A percentile compares a stretch with the other conserved stretches of the same genome.
Evolutionary conservation across 2,113 vertebrate species (phyloP).

Genomic region (Casuarius casuarius): DNA sequence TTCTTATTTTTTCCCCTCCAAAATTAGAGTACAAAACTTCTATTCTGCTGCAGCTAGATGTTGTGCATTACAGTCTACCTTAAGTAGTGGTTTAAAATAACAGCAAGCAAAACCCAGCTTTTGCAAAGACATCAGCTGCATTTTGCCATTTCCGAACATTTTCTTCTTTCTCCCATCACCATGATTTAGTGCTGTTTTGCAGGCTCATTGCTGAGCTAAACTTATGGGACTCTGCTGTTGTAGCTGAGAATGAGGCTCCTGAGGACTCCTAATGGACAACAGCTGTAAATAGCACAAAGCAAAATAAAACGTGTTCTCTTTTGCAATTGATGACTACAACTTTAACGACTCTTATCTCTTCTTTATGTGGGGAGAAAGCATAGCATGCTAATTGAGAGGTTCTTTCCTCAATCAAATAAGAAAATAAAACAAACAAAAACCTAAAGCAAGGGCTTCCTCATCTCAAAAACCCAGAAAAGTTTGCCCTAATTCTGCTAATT

Average conservation of each 20-base stretch:
- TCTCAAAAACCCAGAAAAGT: background rate
- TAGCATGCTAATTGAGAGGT: background rate
- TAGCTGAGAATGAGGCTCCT: constrained; percentile 58
- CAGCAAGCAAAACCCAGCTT: background rate
- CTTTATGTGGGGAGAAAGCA: background rate
- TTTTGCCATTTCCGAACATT: constrained; percentile 43
- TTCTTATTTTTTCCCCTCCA: background rate
- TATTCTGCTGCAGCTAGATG: background rate
- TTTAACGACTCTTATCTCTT: constrained; percentile 58
- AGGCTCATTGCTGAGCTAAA: constrained; percentile 59
- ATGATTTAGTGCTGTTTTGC: constrained; percentile 67
- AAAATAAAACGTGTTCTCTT: constrained; percentile 40
- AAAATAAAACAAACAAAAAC: background rate
- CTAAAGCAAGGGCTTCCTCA: background rate
- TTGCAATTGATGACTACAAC: constrained; percentile 44
- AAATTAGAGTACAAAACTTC: background rate
- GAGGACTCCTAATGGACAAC: constrained; percentile 71
- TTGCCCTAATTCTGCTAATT: background rate
- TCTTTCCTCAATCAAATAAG: background rate
- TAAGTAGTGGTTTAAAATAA: background rate
- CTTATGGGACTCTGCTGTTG: constrained; percentile 41
- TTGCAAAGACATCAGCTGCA: constrained; percentile 15
- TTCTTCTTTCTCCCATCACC: constrained; percentile 41
- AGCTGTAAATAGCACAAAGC: constrained; percentile 69
- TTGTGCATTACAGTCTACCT: background rate